These are phyloP conservation scores for Ganaspis sp. DNA, from an alignment of 1,140 invertebrate genomes.

Conservation along the genomic window DNA sequence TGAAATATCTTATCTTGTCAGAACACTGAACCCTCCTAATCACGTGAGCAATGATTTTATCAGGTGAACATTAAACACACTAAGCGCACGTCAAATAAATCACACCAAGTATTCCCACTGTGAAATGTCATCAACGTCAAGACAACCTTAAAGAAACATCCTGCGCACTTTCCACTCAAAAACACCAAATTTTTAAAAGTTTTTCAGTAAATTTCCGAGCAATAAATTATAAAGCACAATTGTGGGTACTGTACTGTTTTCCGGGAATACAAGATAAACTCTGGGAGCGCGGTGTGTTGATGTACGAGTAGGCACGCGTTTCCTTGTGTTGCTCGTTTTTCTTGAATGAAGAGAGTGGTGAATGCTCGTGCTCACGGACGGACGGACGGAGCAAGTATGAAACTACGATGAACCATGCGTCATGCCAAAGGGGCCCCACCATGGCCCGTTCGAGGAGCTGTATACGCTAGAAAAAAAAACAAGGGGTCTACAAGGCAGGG, in stretches of 20 bases:
- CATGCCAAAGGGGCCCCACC: conserved; percentile 43
- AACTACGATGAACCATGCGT: conserved; percentile 52
- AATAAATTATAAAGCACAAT: conserved; percentile 19
- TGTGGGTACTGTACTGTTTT: conserved; percentile 14
- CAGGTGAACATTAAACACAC: too few relatives aligned
- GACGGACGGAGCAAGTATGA: conserved; percentile 57
- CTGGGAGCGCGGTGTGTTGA: not conserved
- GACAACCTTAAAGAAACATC: too few relatives aligned
- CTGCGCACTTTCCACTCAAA: too few relatives aligned
- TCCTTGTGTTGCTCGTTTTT: conserved; percentile 17
- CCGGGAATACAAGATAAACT: conserved; percentile 22
- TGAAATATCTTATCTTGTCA: too few relatives aligned
- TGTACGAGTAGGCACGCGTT: conserved; percentile 26
- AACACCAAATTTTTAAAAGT: too few relatives aligned
- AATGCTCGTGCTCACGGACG: conserved; percentile 50
- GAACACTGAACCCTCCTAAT: too few relatives aligned
- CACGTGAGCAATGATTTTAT: too few relatives aligned
- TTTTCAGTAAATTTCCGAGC: not conserved
- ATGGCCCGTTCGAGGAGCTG: conserved; percentile 18
- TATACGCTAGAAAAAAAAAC: not conserved
- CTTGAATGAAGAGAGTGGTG: conserved; percentile 7
- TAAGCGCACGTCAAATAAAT: too few relatives aligned
- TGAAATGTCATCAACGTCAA: too few relatives aligned
- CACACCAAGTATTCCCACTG: too few relatives aligned
- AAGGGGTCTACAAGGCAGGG: conserved; percentile 5